Percentiles rank a stretch among this genome's conserved stretches.
phyloP scores from a whole-genome alignment of 2,888 invertebrate genomes.

The Didymodactylos carnosus region DNA sequence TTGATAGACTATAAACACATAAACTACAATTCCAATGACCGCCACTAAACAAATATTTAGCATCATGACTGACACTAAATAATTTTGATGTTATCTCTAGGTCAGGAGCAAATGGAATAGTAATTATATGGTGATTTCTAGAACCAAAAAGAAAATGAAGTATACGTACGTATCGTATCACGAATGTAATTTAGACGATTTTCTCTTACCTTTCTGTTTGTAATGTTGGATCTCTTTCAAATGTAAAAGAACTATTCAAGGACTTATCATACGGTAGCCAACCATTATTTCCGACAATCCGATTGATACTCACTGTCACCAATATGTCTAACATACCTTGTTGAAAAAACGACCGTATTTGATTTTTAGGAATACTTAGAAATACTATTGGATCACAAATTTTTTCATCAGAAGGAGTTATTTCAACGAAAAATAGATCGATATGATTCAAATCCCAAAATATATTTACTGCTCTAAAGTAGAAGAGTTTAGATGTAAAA shows the following conservation, averaged over 20 bases:
- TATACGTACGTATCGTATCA: too few relatives aligned
- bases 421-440: background rate
- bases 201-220: background rate
- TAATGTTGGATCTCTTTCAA: conserved; percentile 42
- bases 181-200: background rate
- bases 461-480: background rate
- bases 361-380: conserved; percentile 29
- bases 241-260: conserved; percentile 40
- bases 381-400: conserved; percentile 30
- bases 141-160: background rate
- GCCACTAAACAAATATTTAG: background rate
- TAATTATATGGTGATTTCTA: background rate
- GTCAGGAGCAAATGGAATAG: background rate
- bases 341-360: conserved; percentile 30
- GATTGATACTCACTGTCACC: conserved; percentile 19
- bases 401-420: background rate
- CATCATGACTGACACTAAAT: background rate
- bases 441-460: background rate
- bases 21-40: background rate
- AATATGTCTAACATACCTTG: conserved; percentile 37
- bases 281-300: conserved; percentile 7
- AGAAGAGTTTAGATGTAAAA: too few relatives aligned
- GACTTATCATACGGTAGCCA: conserved; percentile 44
- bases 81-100: background rate
- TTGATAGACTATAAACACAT: background rate